Percentiles rank a stretch among this genome's conserved stretches.
Conservation (phyloP, 2,888 invertebrate species). For the Clivina fossor region DNA sequence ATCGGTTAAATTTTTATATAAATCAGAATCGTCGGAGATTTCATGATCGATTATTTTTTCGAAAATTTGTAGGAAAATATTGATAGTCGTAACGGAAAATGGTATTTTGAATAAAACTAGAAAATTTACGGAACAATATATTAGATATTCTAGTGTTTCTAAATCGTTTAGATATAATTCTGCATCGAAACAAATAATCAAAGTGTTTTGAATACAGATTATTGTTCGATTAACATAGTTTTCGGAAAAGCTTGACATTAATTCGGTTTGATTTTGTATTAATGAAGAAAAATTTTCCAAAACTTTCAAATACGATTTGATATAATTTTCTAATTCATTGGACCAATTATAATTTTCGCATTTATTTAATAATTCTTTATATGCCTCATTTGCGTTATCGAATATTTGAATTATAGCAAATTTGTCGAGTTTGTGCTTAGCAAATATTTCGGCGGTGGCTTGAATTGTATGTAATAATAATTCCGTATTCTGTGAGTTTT, state of each 20-base stretch:
- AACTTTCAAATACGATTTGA: slow-evolving; percentile 16
- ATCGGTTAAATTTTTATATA: no score
- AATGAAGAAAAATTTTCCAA: slow-evolving; percentile 17
- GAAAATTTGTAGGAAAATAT: no score
- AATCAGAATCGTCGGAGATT: no score
- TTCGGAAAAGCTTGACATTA: background rate
- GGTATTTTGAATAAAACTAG: slow-evolving; percentile 8
- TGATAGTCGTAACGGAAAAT: no score
- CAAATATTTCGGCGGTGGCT: slow-evolving; percentile 52
- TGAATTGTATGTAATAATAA: slow-evolving; percentile 62
- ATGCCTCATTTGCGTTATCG: slow-evolving; percentile 16
- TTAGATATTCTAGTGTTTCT: slow-evolving; percentile 16
- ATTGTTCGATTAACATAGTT: no score
- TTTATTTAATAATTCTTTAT: slow-evolving; percentile 19
- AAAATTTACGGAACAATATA: slow-evolving; percentile 20
- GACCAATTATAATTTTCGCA: no score
- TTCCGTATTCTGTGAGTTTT: slow-evolving; percentile 69
- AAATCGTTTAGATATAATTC: slow-evolving; percentile 10
- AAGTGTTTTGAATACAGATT: no score
- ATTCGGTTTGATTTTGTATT: slow-evolving; percentile 11
- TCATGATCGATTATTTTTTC: no score
- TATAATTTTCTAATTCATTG: slow-evolving; percentile 17
- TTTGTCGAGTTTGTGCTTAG: slow-evolving; percentile 11
- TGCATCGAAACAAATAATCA: background rate
- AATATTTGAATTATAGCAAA: slow-evolving; percentile 8